Base-by-base conservation (phyloP, 1,140 invertebrate genomes). In the Leptestheria dahalacensis region DNA sequence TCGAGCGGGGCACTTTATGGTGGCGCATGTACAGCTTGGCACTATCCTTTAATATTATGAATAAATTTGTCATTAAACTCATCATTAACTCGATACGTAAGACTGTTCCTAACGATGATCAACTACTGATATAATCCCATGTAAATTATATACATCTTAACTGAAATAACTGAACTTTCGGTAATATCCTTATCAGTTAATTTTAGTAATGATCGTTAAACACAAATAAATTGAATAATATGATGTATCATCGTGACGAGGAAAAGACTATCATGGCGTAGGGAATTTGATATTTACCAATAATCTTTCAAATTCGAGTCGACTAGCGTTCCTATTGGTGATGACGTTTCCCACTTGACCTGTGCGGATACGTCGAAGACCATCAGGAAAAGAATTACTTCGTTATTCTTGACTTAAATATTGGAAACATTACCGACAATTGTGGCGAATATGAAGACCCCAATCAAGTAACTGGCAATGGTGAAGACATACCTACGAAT, bases 371-470 rank as follows among this genome's bases (percentile, higher is more conserved):
- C n/a, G n/a, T n/a, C n/a, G n/a, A 41, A 41, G 15, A 41, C 53
- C 48, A 25, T 52, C 20, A 46, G 46, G 41, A 29, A 33, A 24
- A 52, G 28, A 18, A 53, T 60, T 47, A 62, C 29, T 53, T 53
- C 48, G 46, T 26, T 4, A 47, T 18, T n/a, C n/a, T 18, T 47
- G 18, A 11, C 11, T 58, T 28, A 47, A 24, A 50, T 21, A 18
- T 58, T 41, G 15, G 15, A 41, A 41, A 41, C 6, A 41, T 41
- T 74, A 83, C 82, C 92, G 20, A 97, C 92, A 68, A 96, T 95
- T 12, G 91, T 96, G n/a, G 92, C 91, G 73, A 97, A 96, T 70
- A 96, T 93, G 77, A 97, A 97, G 29, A 97, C 91, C 59, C 92
- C 92, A 66, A 96, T 94, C 64, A 97, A 79, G 75, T 97, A 96